Evolutionary conservation across 2,888 invertebrate species (phyloP).

Genomic region (Eurytoma adleriae): DNA sequence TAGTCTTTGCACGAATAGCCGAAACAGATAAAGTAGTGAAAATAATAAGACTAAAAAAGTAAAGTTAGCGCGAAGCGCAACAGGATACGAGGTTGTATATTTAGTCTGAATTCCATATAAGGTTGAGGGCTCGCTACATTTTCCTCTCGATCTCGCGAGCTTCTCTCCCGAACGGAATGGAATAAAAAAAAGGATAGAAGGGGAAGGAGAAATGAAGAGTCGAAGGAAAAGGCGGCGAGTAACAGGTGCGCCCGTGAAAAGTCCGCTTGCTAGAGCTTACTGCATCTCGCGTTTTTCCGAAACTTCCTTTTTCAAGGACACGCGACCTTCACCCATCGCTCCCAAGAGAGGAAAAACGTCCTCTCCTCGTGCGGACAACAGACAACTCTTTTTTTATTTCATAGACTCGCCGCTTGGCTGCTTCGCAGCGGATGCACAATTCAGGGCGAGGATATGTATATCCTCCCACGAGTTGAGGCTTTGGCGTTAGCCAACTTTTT

Average conservation of each 20-base stretch:
- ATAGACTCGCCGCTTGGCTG: not conserved
- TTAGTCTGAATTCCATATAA: not conserved
- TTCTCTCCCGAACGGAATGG: not conserved
- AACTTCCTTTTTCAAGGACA: constrained; percentile 52
- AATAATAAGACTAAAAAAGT: no score
- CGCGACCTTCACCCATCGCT: constrained; percentile 31
- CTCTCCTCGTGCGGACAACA: no score
- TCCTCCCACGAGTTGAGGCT: not conserved
- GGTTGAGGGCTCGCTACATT: not conserved
- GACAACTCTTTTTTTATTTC: no score
- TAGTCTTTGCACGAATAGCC: no score
- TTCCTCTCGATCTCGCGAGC: not conserved
- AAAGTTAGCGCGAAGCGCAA: not conserved
- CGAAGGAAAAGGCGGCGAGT: constrained; percentile 14
- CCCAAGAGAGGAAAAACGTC: not conserved
- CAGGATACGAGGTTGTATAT: not conserved
- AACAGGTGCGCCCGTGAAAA: constrained; percentile 34
- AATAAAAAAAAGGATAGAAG: not conserved
- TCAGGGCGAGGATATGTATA: not conserved
- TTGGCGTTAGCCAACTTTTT: no score
- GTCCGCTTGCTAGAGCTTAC: not conserved
- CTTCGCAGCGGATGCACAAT: not conserved
- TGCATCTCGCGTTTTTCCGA: constrained; percentile 3
- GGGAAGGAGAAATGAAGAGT: not conserved
- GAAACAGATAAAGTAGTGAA: no score